A percentile compares a stretch with the other conserved stretches of the same genome.
These are phyloP conservation scores for Acronicta leporina DNA, from an alignment of 2,888 invertebrate species.

Conservation along the genomic window DNA sequence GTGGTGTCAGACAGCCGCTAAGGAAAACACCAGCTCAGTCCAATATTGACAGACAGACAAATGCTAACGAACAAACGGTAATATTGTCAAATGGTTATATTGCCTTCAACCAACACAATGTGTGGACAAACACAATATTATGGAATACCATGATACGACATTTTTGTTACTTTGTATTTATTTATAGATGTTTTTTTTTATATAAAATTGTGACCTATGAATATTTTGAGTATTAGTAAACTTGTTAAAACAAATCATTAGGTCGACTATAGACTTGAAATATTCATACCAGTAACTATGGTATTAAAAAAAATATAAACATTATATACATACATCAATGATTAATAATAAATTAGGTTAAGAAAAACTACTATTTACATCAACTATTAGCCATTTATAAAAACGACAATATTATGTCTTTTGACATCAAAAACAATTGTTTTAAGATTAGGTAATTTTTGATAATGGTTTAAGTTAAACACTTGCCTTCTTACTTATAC, in stretches of 20 bases:
- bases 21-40: slow-evolving; percentile 69
- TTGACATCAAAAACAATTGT: too few relatives aligned
- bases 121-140: slow-evolving; percentile 37
- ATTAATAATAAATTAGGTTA: background rate
- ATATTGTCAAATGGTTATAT: slow-evolving; percentile 5
- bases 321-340: background rate
- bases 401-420: background rate
- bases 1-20: slow-evolving; percentile 82
- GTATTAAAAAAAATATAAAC: background rate
- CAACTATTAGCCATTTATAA: background rate
- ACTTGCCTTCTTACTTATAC: too few relatives aligned
- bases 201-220: background rate
- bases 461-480: too few relatives aligned
- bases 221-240: too few relatives aligned
- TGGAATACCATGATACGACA: slow-evolving; percentile 10
- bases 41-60: slow-evolving; percentile 72
- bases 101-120: slow-evolving; percentile 10
- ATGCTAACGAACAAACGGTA: background rate
- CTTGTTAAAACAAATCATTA: too few relatives aligned
- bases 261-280: too few relatives aligned
- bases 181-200: background rate
- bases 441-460: too few relatives aligned
- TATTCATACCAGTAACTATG: background rate
- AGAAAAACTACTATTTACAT: background rate
- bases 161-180: background rate